Percentiles rank a stretch among this genome's conserved stretches.
These are phyloP conservation scores for Gila orcuttii DNA, from an alignment of 2,113 vertebrate species.

Conservation along the genomic window DNA sequence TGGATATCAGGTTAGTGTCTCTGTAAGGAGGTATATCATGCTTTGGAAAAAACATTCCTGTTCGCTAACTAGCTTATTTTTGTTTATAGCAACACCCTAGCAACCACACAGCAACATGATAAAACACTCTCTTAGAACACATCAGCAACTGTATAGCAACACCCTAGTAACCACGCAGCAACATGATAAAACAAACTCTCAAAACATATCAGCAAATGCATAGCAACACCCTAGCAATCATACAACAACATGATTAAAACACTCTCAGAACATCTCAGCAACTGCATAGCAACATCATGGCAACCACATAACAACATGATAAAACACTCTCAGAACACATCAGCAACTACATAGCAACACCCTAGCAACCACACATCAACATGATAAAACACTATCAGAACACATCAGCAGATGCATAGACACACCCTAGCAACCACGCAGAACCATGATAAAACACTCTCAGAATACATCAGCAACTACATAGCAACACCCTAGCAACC, in stretches of 20 bases:
- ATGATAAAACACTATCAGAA: too few species aligned
- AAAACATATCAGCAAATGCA: background rate
- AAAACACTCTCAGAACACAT: too few species aligned
- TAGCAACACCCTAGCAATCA: background rate
- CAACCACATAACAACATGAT: background rate
- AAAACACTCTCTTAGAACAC: background rate
- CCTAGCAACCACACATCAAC: too few species aligned
- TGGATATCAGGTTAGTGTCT: constrained; percentile 87
- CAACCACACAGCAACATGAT: too few species aligned
- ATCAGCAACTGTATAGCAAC: background rate
- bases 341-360: background rate
- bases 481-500: too few species aligned
- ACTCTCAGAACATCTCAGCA: background rate
- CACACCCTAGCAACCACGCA: background rate
- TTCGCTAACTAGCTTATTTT: background rate
- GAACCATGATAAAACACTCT: background rate
- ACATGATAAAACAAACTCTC: background rate
- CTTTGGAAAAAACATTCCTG: background rate
- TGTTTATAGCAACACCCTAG: background rate
- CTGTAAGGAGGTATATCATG: background rate
- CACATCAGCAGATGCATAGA: background rate
- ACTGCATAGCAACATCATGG: background rate
- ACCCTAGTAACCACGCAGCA: background rate
- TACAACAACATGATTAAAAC: background rate
- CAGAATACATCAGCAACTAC: too few species aligned